Percentiles rank a stretch among this genome's conserved stretches.
These are phyloP conservation scores for Grantiella picta DNA, from an alignment of 2,113 vertebrate genomes.

Conservation along the genomic window DNA sequence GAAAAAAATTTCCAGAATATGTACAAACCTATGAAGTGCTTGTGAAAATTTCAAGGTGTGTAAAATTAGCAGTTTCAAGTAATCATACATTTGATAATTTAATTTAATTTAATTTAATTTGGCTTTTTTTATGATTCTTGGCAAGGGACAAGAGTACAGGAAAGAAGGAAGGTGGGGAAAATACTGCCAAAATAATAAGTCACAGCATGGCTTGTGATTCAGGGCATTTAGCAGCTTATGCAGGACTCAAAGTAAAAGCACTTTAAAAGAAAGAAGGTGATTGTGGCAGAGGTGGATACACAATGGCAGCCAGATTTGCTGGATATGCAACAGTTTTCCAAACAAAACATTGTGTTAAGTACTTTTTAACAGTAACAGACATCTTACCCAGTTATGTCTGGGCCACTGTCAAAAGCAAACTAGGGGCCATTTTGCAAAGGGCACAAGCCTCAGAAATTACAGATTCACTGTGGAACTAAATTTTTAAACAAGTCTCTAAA, in stretches of 20 bases:
- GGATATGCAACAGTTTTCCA: neutral
- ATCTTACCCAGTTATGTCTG: neutral
- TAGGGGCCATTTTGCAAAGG: neutral
- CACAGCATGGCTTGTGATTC: neutral
- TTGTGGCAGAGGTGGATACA: neutral
- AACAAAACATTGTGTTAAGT: neutral
- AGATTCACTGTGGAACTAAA: neutral
- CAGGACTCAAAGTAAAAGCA: neutral
- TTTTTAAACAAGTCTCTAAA: neutral
- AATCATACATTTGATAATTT: neutral
- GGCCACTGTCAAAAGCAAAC: neutral
- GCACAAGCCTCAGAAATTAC: neutral
- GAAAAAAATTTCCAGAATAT: neutral
- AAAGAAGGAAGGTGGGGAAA: neutral
- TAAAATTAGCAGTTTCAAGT: neutral
- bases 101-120: neutral
- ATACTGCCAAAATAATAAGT: neutral
- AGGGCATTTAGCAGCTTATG: neutral
- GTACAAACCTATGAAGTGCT: neutral
- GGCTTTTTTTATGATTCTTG: neutral
- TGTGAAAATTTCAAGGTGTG: neutral
- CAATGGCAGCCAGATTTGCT: neutral
- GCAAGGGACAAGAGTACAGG: neutral
- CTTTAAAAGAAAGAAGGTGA: neutral
- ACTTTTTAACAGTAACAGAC: neutral